Evolutionary conservation across 2,797 vertebrate genomes (phyloP), one percentile per base, ranked within the genome.

Genomic region (Melanotaenia nigrans): DNA sequence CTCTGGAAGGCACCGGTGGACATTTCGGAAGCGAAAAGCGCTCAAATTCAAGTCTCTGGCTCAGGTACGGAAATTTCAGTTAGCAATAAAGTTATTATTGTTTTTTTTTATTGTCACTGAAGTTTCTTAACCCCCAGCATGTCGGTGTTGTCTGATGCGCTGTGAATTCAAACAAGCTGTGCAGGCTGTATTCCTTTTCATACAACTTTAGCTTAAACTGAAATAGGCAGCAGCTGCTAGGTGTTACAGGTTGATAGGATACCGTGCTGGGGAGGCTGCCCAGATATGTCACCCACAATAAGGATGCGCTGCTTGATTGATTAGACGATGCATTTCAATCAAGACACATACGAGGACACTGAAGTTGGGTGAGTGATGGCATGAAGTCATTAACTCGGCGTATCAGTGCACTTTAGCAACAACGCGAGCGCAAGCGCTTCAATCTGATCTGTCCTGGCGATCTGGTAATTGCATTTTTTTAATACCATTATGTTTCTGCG

Each of bases 221-320:
- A 59, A 30, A 35, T 3, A 42, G 74, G 11, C 49, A 53, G 72
- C 67, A 28, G 79, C 76, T 58, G 75, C 69, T 70, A 47, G 64
- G 85, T 65, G 87, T 90, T 90, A 90, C 91, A 92, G 91, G 91
- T 92, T 91, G 90, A 83, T 61, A n/a, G 70, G 71, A 68, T 61
- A 6, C 75, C 11, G 67, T 7, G 60, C 55, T 25, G 24, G 65
- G 71, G 38, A 73, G 62, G 67, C 65, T 40, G 62, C 70, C 30
- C 28, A 38, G 65, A 79, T 61, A 20, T 77, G 83, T 83, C 82
- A 70, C 2, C 62, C 76, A 5, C 73, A 35, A 0, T 53, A 63
- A 76, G 36, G 75, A 77, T 40, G 62, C 68, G 58, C 64, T 25
- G 70, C 75, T 1, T 58, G 82, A 71, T 74, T 59, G 69, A 78